phyloP scores from a whole-genome alignment of 2,797 vertebrate genomes.

The Chelmon rostratus region DNA sequence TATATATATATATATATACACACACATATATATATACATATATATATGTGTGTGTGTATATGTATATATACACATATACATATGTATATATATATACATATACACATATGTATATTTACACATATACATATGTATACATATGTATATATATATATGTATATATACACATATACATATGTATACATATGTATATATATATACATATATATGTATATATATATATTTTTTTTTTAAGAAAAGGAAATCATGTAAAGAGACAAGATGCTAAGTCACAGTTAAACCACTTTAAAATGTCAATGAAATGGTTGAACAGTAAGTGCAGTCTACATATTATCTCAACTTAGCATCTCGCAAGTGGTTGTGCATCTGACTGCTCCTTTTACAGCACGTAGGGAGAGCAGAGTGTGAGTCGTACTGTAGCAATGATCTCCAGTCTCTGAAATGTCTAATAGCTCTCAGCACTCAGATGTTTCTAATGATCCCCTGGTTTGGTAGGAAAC shows the following conservation, averaged over 20 bases:
- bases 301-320: neutral
- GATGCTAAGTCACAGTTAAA: neutral
- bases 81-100: too few species aligned
- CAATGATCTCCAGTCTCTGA: neutral
- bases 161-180: too few species aligned
- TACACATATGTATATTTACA: too few species aligned
- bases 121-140: too few species aligned
- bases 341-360: neutral
- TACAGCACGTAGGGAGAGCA: neutral
- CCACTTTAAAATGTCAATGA: neutral
- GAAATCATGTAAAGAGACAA: neutral
- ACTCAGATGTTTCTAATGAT: neutral
- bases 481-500: neutral
- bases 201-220: too few species aligned
- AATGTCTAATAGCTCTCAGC: neutral
- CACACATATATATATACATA: too few species aligned
- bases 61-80: too few species aligned
- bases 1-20: too few species aligned
- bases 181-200: too few species aligned
- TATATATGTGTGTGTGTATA: too few species aligned
- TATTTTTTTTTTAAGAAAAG: too few species aligned
- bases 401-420: neutral
- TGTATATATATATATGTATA: too few species aligned
- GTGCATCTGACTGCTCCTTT: neutral
- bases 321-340: neutral